Conservation (phyloP, 2,113 vertebrate species). For the Pao palembangensis region DNA sequence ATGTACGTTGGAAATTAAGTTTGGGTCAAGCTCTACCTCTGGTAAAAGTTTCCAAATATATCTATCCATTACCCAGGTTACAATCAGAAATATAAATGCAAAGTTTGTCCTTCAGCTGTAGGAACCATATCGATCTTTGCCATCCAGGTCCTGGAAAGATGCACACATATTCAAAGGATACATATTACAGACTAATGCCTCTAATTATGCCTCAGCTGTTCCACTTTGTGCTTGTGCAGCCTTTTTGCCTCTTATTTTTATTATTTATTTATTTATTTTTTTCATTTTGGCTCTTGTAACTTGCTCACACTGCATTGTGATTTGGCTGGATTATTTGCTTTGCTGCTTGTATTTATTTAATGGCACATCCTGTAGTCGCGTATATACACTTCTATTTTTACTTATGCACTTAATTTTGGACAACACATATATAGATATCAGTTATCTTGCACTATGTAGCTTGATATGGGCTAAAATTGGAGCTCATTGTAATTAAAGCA, state of each 20-base stretch:
- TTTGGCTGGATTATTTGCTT: conserved; percentile 46
- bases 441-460: too few relatives aligned
- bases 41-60: too few relatives aligned
- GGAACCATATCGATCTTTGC: conserved; percentile 2
- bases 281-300: conserved; percentile 20
- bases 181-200: conserved; percentile 11
- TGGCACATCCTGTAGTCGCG: conserved; percentile 10
- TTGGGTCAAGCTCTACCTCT: too few relatives aligned
- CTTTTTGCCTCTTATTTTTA: conserved; percentile 5
- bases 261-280: conserved; percentile 16
- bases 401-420: conserved; percentile 7
- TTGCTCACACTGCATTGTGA: conserved; percentile 46
- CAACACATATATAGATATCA: too few relatives aligned
- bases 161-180: conserved; percentile 10
- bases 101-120: too few relatives aligned
- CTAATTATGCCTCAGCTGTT: conserved; percentile 20
- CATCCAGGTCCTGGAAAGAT: not conserved
- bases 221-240: conserved; percentile 29
- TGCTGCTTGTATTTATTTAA: conserved; percentile 42
- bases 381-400: conserved; percentile 15
- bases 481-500: too few relatives aligned
- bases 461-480: too few relatives aligned
- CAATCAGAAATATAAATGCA: too few relatives aligned
- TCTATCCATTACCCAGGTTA: too few relatives aligned
- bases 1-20: too few relatives aligned